Conservation (phyloP, 1,140 invertebrate species). For the Bombus huntii region DNA sequence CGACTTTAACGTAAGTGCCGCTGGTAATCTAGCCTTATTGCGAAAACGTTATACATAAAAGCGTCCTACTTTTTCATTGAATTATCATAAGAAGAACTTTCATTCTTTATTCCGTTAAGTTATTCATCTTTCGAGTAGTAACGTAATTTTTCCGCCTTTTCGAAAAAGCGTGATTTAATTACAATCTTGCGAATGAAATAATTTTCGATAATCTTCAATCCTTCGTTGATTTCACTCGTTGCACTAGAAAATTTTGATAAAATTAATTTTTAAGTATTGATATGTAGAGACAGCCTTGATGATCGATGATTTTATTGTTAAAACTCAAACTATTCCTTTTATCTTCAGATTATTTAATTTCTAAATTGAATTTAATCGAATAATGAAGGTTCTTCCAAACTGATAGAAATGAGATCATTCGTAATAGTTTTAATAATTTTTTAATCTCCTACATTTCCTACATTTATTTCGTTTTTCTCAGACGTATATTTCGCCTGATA, state of each 20-base stretch:
- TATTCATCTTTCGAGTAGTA: background rate
- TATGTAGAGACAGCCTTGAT: too few species aligned
- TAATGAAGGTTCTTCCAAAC: background rate
- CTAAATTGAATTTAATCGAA: too few species aligned
- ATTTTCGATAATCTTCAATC: too few species aligned
- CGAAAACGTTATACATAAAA: background rate
- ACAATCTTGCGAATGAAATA: too few species aligned
- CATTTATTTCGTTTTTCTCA: background rate
- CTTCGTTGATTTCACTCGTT: too few species aligned
- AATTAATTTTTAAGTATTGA: too few species aligned
- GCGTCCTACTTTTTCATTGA: background rate
- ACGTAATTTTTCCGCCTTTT: background rate
- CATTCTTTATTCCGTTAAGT: background rate
- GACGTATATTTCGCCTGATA: background rate
- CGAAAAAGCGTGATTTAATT: too few species aligned
- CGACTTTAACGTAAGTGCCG: background rate
- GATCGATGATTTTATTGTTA: too few species aligned
- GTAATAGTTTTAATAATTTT: background rate
- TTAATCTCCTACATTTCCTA: background rate
- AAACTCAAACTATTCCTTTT: too few species aligned
- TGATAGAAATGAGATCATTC: background rate
- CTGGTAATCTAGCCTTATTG: background rate
- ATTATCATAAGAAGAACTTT: background rate
- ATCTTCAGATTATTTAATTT: too few species aligned
- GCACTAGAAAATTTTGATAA: too few species aligned